A percentile compares a stretch with the other conserved stretches of the same genome.
These are phyloP conservation scores for Parotocinclus haroldoi DNA, from an alignment of 2,797 vertebrate genomes.

Conservation along the genomic window DNA sequence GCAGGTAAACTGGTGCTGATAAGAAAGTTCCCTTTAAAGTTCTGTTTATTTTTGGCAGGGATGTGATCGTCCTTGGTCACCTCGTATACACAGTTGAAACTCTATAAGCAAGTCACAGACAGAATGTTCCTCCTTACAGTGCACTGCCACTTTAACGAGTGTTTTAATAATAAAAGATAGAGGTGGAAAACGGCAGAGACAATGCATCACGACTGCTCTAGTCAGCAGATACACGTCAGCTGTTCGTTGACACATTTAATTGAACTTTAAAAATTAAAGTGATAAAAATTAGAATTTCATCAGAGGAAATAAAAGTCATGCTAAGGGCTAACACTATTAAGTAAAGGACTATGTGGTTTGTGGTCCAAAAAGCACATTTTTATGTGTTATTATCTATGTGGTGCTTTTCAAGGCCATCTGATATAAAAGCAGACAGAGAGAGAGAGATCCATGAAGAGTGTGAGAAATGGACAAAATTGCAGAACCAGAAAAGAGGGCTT, in stretches of 20 bases:
- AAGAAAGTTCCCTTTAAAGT: neutral
- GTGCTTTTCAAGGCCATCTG: conserved; percentile 43
- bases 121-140: conserved; percentile 5
- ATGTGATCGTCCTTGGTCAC: neutral
- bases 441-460: conserved; percentile 15
- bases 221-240: neutral
- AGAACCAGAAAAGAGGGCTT: conserved; percentile 45
- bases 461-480: conserved; percentile 48
- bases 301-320: conserved; percentile 20
- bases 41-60: conserved; percentile 3
- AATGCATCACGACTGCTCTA: neutral
- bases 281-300: neutral
- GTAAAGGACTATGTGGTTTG: conserved; percentile 27
- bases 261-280: conserved; percentile 5
- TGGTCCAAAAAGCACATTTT: conserved; percentile 43
- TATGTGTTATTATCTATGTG: conserved; percentile 46
- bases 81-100: neutral
- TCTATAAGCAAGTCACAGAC: conserved; percentile 16
- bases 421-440: conserved; percentile 37
- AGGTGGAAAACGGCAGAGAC: conserved; percentile 6
- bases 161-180: conserved; percentile 35
- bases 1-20: too few species aligned
- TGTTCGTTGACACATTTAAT: neutral
- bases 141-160: conserved; percentile 27
- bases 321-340: conserved; percentile 7